Base-by-base conservation (phyloP, 1,140 invertebrate genomes). In the Forficula auricularia region DNA sequence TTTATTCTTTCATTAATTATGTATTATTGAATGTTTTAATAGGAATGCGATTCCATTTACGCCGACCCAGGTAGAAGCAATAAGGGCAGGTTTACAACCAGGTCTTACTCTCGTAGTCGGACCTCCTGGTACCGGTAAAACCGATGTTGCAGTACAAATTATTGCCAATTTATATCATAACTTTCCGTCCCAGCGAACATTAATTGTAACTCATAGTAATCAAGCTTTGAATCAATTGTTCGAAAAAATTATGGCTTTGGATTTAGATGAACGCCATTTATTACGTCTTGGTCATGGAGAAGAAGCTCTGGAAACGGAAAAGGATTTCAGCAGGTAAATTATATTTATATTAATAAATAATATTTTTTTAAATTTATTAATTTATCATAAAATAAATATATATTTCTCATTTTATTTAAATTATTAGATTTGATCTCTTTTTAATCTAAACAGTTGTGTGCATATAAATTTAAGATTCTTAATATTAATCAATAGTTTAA, bases 131-230 rank as follows among this genome's bases (percentile, higher is more conserved):
- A 94, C 89, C 39, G 96, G 96, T 47, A 99, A 99, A 74, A 99
- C 96, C 0, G 96, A 99, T 63, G 95, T 99, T 0, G 96, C 96
- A 8, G 96, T 99, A 1, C 96, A 99, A 62, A 99, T 99, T 46
- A 98, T 99, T 57, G 95, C 94, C 3, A 98, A 98, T 60, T 67
- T 99, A 12, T 99, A 99, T 61, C 95, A 98, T 64, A 99, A 98
- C 65, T 98, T 94, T 61, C 94, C 95, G 0, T 87, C 92, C 63
- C 92, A 99, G 57, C 71, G 96, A 39, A 99, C 94, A 0, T 65
- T 99, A 1, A 97, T 99, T 58, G 96, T 99, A 0, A 99, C 96
- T 0, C 96, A 99, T 66, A 98, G 94, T 13, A 99, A 99, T 77
- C 95, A 98, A 64, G 96, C 96, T 0, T 66, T 99, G 13, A 99